These are phyloP conservation scores for Phania funesta DNA, from an alignment of 2,888 invertebrate genomes.

Conservation along the genomic window DNA sequence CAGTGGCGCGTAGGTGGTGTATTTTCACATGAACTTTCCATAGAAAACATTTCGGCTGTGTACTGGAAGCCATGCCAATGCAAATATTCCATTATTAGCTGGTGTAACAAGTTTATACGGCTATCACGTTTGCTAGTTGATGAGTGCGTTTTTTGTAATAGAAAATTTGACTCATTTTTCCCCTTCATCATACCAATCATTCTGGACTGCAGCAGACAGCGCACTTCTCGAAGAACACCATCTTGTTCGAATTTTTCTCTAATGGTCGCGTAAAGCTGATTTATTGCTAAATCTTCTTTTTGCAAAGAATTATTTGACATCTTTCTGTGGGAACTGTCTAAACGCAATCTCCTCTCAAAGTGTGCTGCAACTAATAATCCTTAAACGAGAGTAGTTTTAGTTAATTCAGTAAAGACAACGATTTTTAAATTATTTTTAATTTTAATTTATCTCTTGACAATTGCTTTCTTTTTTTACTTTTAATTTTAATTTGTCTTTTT, in stretches of 20 bases:
- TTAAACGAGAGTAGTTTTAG: background rate
- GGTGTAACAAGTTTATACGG: slow-evolving; percentile 70
- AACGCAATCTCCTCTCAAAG: background rate
- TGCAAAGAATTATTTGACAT: slow-evolving; percentile 66
- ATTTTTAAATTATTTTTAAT: no score
- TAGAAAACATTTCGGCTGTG: slow-evolving; percentile 76
- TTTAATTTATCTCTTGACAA: no score
- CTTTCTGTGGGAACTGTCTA: background rate
- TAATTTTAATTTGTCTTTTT: no score
- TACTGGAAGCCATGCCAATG: slow-evolving; percentile 78
- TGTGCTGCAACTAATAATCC: background rate
- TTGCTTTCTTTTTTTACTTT: no score
- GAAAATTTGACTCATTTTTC: slow-evolving; percentile 51
- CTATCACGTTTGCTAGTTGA: slow-evolving; percentile 57
- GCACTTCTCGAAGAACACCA: slow-evolving; percentile 73
- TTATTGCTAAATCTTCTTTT: slow-evolving; percentile 67
- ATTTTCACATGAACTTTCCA: slow-evolving; percentile 73
- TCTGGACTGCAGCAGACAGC: slow-evolving; percentile 74
- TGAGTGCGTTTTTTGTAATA: slow-evolving; percentile 52
- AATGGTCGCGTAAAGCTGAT: slow-evolving; percentile 71
- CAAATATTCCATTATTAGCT: slow-evolving; percentile 79
- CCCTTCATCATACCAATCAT: slow-evolving; percentile 74
- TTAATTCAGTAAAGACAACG: background rate
- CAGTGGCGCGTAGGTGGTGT: slow-evolving; percentile 69
- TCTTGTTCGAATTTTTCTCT: slow-evolving; percentile 71